phyloP scores from a whole-genome alignment of 2,888 invertebrate genomes.

The Temnothorax unifasciatus region DNA sequence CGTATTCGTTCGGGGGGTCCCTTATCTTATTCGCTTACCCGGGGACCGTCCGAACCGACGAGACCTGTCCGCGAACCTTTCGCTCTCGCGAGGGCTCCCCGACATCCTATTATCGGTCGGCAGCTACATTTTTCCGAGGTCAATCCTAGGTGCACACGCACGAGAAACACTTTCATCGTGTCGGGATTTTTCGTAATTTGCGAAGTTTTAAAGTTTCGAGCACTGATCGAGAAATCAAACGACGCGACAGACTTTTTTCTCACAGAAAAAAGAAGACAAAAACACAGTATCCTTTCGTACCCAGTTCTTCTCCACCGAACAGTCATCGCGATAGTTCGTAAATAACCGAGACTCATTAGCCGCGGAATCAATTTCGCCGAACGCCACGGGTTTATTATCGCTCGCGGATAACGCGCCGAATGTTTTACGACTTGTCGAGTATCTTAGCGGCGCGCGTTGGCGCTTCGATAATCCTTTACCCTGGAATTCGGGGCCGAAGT shows the following conservation, averaged over 20 bases:
- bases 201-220: not conserved
- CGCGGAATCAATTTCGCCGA: conserved; percentile 67
- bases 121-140: conserved; percentile 62
- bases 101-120: conserved; percentile 81
- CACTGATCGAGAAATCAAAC: not conserved
- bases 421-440: conserved; percentile 57
- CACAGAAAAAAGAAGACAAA: not conserved
- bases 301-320: conserved; percentile 48
- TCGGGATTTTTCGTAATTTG: not conserved
- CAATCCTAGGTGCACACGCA: conserved; percentile 5
- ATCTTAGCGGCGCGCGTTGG: conserved; percentile 30
- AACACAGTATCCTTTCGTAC: conserved; percentile 25
- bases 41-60: conserved; percentile 79
- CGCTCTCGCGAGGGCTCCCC: conserved; percentile 67
- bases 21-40: conserved; percentile 82
- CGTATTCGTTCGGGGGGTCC: conserved; percentile 84
- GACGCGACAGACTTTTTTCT: not conserved
- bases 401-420: conserved; percentile 59
- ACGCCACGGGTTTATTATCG: conserved; percentile 59
- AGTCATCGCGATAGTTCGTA: conserved; percentile 51
- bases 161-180: not conserved
- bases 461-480: conserved; percentile 48
- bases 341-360: conserved; percentile 67
- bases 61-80: conserved; percentile 73
- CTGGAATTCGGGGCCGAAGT: conserved; percentile 44